Evolutionary conservation across 2,113 vertebrate species (phyloP).

Genomic region (Parus major): DNA sequence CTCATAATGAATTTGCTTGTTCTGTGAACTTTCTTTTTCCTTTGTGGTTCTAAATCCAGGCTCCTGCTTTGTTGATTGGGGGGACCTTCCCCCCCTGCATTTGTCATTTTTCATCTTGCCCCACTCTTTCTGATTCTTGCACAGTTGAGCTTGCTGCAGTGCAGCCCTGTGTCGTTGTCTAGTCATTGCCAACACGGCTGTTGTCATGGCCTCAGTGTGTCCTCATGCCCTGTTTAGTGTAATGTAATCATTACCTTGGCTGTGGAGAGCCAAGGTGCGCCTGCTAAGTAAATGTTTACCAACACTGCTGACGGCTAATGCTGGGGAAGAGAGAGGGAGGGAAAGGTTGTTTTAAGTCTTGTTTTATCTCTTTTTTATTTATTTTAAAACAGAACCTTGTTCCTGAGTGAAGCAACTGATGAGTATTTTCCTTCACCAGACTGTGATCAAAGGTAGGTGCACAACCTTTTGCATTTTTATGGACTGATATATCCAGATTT

Average conservation of each 20-base stretch:
- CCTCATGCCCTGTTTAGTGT: neutral
- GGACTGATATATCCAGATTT: neutral
- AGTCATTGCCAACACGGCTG: neutral
- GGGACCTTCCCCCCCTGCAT: fast-evolving
- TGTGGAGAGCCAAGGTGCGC: conserved; percentile 20
- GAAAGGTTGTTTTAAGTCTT: neutral
- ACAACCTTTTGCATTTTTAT: neutral
- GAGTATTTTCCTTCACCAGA: neutral
- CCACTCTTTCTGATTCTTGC: neutral
- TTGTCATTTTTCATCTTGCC: neutral
- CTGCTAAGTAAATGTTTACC: conserved; percentile 61
- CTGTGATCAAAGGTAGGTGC: conserved; percentile 14
- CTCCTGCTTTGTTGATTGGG: neutral
- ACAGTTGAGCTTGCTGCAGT: neutral
- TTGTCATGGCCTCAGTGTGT: neutral
- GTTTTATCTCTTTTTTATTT: neutral
- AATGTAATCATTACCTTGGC: conserved; percentile 51
- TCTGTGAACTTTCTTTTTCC: neutral
- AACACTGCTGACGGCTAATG: neutral
- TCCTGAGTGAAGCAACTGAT: neutral
- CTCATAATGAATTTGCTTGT: neutral
- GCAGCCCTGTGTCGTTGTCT: neutral
- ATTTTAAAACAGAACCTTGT: conserved; percentile 23
- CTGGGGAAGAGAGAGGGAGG: neutral
- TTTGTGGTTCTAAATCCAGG: neutral